Evolutionary conservation across 92 coral and sea anemone genomes (phyloP).

Genomic region (Palythoa caribaeorum): DNA sequence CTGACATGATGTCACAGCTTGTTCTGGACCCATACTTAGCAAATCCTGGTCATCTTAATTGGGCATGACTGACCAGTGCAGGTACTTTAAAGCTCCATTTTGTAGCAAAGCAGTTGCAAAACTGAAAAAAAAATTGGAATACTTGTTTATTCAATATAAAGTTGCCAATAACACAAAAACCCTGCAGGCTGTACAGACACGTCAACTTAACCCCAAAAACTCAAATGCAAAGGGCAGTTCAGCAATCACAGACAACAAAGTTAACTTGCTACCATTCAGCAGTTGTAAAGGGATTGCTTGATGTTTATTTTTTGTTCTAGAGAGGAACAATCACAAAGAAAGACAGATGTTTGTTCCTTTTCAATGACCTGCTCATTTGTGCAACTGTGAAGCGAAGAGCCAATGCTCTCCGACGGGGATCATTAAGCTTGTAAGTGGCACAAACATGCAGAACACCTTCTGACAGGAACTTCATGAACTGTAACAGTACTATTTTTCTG

Average conservation of each 20-base stretch:
- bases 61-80: neutral
- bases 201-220: too few species aligned
- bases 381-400: slow-evolving; percentile 91
- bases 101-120: too few species aligned
- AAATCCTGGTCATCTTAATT: too few species aligned
- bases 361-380: slow-evolving; percentile 93
- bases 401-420: slow-evolving; percentile 88
- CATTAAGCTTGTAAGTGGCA: slow-evolving; percentile 93
- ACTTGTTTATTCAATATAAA: too few species aligned
- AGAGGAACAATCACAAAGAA: slow-evolving; percentile 93
- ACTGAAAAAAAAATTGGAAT: too few species aligned
- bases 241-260: too few species aligned
- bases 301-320: slow-evolving; percentile 57
- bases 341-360: slow-evolving; percentile 94
- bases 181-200: too few species aligned
- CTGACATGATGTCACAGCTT: too few species aligned
- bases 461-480: neutral
- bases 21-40: too few species aligned
- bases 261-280: neutral
- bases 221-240: too few species aligned
- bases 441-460: neutral
- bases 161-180: too few species aligned
- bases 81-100: too few species aligned
- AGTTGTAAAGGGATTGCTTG: neutral
- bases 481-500: neutral